phyloP scores from a whole-genome alignment of 2,797 vertebrate genomes.

The Triplophysa bombifrons region DNA sequence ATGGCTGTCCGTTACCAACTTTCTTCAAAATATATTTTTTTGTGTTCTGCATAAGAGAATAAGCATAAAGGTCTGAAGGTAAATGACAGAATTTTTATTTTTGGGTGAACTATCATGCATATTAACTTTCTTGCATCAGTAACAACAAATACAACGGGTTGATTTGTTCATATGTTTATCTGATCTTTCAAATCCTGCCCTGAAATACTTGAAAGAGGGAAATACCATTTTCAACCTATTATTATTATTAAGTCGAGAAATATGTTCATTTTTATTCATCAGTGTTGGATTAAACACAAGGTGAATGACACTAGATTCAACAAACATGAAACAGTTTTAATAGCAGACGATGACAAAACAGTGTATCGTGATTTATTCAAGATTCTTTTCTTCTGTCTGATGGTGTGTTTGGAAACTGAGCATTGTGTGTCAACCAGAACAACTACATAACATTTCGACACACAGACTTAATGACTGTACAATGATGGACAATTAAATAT shows the following conservation, averaged over 20 bases:
- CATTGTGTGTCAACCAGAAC: neutral
- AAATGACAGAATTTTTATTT: too few relatives aligned
- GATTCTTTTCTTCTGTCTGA: too few relatives aligned
- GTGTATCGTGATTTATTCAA: neutral
- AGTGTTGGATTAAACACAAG: neutral
- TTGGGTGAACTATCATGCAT: neutral
- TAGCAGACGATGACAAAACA: neutral
- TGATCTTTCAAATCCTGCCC: neutral
- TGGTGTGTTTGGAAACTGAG: neutral
- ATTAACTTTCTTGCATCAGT: neutral
- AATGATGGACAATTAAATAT: conserved; percentile 55
- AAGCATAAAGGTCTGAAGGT: too few relatives aligned
- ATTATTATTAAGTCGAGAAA: too few relatives aligned
- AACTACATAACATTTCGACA: conserved; percentile 54
- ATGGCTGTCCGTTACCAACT: too few relatives aligned
- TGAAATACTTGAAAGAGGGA: too few relatives aligned
- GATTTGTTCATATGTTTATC: neutral
- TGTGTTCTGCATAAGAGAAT: too few relatives aligned
- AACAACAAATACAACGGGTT: neutral
- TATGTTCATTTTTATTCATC: neutral
- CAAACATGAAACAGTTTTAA: neutral
- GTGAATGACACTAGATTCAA: neutral
- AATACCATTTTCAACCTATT: too few relatives aligned
- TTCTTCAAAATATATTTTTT: too few relatives aligned
- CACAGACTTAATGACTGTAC: conserved; percentile 73